Conservation (phyloP, 2,888 invertebrate species). For the Coremacera marginata region DNA sequence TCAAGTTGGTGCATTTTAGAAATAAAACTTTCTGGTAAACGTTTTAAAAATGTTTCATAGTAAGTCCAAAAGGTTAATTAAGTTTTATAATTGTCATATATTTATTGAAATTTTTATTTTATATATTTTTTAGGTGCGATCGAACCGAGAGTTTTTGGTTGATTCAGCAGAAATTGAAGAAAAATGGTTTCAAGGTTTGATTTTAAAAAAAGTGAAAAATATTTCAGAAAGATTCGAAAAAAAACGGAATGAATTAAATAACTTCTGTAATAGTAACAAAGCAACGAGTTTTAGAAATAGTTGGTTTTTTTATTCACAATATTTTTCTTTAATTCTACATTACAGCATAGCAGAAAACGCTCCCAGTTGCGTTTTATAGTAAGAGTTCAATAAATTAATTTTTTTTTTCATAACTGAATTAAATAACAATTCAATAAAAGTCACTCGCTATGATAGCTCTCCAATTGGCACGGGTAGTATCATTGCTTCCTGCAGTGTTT, state of each 20-base stretch:
- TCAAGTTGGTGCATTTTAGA: constrained; percentile 27
- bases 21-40: constrained; percentile 14
- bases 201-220: not conserved
- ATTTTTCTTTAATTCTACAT: not conserved
- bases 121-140: constrained; percentile 22
- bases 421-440: too few relatives aligned
- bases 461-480: constrained; percentile 57
- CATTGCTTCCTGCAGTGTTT: constrained; percentile 56
- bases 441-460: constrained; percentile 47
- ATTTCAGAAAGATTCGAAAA: not conserved
- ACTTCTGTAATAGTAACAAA: not conserved
- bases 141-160: too few relatives aligned
- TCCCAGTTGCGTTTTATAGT: not conserved
- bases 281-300: too few relatives aligned
- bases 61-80: constrained; percentile 17
- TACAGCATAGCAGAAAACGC: not conserved
- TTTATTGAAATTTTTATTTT: constrained; percentile 2
- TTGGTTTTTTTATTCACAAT: too few relatives aligned
- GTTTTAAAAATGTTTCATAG: constrained; percentile 22
- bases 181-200: constrained; percentile 7
- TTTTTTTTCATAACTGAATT: not conserved
- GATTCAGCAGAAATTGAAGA: not conserved
- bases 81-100: not conserved
- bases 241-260: not conserved
- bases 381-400: not conserved